Evolutionary conservation across 2,113 vertebrate genomes (phyloP), one percentile per base, ranked within the genome.

Genomic region (Neopipo cinnamomea): DNA sequence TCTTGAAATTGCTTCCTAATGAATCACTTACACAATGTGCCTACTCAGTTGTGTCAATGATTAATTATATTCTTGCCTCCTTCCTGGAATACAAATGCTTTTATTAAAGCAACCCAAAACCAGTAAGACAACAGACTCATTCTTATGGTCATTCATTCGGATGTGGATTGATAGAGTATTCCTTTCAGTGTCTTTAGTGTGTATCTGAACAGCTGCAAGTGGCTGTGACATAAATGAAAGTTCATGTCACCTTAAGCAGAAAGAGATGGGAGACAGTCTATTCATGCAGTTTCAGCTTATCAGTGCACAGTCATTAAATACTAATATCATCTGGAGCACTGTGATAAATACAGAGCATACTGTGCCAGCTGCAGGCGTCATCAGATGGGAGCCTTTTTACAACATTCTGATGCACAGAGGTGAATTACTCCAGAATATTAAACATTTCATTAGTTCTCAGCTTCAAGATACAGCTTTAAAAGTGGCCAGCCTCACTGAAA

Each of bases 1-100:
- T 80, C 91, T 97, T 74, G 78, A 95, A 97, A 94, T 94, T 85
- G 42, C 92, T 96, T 97, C 89, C 76, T 93, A 96, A 96, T 97
- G 84, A 97, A 93, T 96, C 92, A 89, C 93, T 77, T 73, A 73
- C 79, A 97, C 91, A 95, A 83, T 63, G 42, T 78, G 91, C 77
- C 92, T 96, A 95, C 97, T 97, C 88, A 88, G 94, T 95, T 97
- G 89, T 96, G 95, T 95, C 89, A 76, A 90, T 97, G 97, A 97
- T 98, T 97, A 97, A 98, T 97, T 97, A 82, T 91, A 67, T 95
- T 91, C 78, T 95, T 96, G 71, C 61, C 81, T 97, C 82, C 87
- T 96, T 97, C 70, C 91, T 95, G 94, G 91, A 96, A 96, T 96
- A 96, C 96, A 97, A 96, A 96, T 96, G 55, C 85, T 91, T 88